Conservation (phyloP, 1,140 invertebrate species). For the Cheumatopsyche charites region DNA sequence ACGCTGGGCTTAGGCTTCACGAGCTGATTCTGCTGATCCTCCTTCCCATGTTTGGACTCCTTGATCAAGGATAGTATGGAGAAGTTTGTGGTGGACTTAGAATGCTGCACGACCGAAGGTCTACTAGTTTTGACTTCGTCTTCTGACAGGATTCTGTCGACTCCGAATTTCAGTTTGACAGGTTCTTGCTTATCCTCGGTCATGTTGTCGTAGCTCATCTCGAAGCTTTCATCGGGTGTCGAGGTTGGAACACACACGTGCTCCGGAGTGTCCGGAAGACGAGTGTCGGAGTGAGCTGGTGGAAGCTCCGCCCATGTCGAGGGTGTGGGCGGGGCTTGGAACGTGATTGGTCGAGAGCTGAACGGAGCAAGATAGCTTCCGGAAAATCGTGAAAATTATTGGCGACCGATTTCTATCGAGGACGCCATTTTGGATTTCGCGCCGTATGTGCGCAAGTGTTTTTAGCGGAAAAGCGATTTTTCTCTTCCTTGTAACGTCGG, state of each 20-base stretch:
- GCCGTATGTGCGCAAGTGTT: neutral
- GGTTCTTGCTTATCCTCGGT: conserved; percentile 36
- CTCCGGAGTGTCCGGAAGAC: neutral
- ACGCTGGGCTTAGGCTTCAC: conserved; percentile 44
- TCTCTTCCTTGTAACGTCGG: no score
- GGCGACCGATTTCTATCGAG: neutral
- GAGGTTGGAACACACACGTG: conserved; percentile 25
- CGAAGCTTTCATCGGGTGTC: neutral
- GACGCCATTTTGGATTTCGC: neutral
- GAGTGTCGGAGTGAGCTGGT: conserved; percentile 8
- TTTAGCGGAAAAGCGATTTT: no score
- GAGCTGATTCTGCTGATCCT: conserved; percentile 23
- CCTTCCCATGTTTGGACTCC: conserved; percentile 29
- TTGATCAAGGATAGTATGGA: conserved; percentile 47
- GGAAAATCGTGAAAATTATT: conserved; percentile 8
- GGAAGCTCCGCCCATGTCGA: neutral
- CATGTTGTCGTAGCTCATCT: neutral
- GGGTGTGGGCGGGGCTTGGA: neutral
- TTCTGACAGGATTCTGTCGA: conserved; percentile 53
- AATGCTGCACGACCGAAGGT: conserved; percentile 19
- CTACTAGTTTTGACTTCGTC: conserved; percentile 29
- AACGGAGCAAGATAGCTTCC: neutral
- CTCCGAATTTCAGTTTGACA: conserved; percentile 55
- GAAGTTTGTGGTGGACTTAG: conserved; percentile 30
- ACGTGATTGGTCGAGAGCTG: conserved; percentile 5